Percentiles rank a stretch among this genome's conserved stretches.
Conservation (phyloP, 2,888 invertebrate genomes). For the Pristionchus japonicus region DNA sequence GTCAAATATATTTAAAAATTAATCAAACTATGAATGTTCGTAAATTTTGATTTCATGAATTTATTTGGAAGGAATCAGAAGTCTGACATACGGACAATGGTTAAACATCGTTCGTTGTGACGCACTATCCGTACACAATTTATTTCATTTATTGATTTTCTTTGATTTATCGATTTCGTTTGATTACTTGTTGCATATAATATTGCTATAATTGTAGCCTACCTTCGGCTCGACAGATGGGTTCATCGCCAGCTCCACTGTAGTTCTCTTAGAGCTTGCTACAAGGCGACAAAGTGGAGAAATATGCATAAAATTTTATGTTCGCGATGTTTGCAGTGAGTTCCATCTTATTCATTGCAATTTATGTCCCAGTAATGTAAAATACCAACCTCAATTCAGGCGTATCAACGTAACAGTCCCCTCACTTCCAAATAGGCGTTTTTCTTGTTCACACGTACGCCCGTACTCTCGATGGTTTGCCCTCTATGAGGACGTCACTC, state of each 20-base stretch:
- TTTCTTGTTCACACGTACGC: constrained; percentile 34
- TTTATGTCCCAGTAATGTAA: no score
- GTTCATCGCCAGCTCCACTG: neutral
- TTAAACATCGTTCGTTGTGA: neutral
- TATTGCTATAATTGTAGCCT: neutral
- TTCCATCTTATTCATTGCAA: neutral
- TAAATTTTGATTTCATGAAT: no score
- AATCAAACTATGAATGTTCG: no score
- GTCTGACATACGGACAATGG: neutral
- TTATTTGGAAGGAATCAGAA: no score
- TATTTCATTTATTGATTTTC: neutral
- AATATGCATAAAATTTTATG: constrained; percentile 11
- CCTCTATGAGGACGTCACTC: constrained; percentile 11
- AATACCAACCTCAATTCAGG: neutral
- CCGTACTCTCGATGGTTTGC: constrained; percentile 35
- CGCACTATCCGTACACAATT: neutral
- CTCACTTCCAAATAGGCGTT: neutral
- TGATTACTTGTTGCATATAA: neutral
- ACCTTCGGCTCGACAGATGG: neutral
- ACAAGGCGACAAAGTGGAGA: neutral
- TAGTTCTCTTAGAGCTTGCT: neutral
- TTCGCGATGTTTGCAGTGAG: constrained; percentile 35
- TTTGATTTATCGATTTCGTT: neutral
- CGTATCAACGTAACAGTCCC: neutral
- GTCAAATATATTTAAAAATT: no score